Base-by-base conservation (phyloP, 1,140 invertebrate species). In the Reticulitermes speratus region DNA sequence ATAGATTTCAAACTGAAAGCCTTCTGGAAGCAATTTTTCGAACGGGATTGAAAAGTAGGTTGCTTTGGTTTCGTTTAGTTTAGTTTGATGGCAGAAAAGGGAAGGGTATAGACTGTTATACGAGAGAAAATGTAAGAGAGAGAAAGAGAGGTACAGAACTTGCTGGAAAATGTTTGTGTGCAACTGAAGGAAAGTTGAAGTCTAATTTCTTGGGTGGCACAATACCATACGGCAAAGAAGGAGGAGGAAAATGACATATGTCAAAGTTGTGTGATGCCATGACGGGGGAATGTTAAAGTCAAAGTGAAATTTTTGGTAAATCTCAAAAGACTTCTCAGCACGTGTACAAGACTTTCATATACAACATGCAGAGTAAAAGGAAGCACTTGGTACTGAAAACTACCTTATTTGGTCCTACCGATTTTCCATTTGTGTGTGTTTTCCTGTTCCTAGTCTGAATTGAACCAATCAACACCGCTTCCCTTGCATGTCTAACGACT, bases 171-270 rank as follows among this genome's bases (percentile, higher is more conserved):
- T 44, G 83, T 84, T 44, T 84, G 83, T 84, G 83, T 84, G 83
- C 83, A 84, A 84, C 44, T 84, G 83, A 82, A 82, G 82, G 82
- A 38, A 82, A 82, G 82, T 82, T 82, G 82, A 84, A 84, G 83
- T 44, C 48, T 84, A 84, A 84, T 84, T 84, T 84, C 32, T 84
- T 84, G 32, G 83, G 44, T 52, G 83, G 83, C 83, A 84, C 83
- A 84, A 84, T 84, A 32, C 21, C 44, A 52, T 25, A 25, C 25
- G 83, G 83, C 16, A 44, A 82, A 82, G 82, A 38, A 25, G 82
- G 21, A 55, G 52, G 52, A 55, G 19, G 82, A 38, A 25, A 44
- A 44, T 44, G 83, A 84, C 83, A 44, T 44, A 84, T 32, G 83
- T 84, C 83, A 84, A 84, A 84, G 25, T 84, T 84, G 83, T 52